Conservation (phyloP, 1,140 invertebrate genomes). For the Gryllus bimaculatus region DNA sequence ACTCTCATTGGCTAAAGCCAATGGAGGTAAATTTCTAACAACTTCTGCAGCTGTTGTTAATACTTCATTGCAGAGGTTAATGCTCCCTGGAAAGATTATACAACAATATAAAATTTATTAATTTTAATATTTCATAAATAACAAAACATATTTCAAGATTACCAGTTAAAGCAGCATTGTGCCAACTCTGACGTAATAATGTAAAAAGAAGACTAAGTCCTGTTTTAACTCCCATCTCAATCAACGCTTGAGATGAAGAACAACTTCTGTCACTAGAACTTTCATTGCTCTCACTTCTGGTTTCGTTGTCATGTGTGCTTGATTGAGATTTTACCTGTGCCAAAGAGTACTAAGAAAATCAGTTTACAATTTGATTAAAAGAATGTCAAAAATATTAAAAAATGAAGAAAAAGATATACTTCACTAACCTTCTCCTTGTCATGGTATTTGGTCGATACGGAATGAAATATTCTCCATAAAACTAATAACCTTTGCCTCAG, state of each 20-base stretch:
- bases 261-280: conserved; percentile 22
- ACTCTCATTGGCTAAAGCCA: conserved; percentile 50
- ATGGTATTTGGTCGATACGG: conserved; percentile 46
- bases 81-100: conserved; percentile 19
- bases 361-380: background rate
- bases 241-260: conserved; percentile 44
- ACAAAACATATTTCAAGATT: conserved; percentile 12
- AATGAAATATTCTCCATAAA: conserved; percentile 50
- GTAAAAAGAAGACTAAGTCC: conserved; percentile 52
- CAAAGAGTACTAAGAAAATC: conserved; percentile 13
- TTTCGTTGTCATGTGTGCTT: conserved; percentile 11
- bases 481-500: conserved; percentile 47
- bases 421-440: conserved; percentile 34
- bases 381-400: background rate
- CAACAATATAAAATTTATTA: background rate
- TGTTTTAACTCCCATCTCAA: conserved; percentile 55
- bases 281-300: conserved; percentile 17
- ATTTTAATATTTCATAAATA: background rate
- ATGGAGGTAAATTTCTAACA: conserved; percentile 44
- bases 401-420: background rate
- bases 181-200: conserved; percentile 50
- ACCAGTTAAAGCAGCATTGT: conserved; percentile 26
- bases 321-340: conserved; percentile 23
- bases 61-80: conserved; percentile 47
- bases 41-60: conserved; percentile 47